Conservation (phyloP, 1,140 invertebrate species). For the Eupristina koningsbergeri region DNA sequence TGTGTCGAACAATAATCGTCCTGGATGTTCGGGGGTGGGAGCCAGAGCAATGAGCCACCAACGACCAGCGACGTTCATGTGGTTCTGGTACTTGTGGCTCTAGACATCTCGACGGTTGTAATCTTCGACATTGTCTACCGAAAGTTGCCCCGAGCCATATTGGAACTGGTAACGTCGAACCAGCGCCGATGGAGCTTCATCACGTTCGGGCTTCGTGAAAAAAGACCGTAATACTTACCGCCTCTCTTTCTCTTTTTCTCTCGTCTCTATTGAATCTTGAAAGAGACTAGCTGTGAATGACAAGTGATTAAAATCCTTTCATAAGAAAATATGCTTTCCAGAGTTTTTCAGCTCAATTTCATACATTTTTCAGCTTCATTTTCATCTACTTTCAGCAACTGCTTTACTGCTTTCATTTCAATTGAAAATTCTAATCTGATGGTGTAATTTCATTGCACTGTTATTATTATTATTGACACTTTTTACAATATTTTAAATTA, state of each 20-base stretch:
- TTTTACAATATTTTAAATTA: too few species aligned
- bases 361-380: background rate
- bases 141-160: conserved; percentile 66
- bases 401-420: background rate
- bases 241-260: too few species aligned
- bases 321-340: background rate
- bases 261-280: conserved; percentile 46
- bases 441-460: too few species aligned
- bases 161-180: conserved; percentile 63
- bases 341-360: background rate
- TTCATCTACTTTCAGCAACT: background rate
- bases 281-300: conserved; percentile 44
- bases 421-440: background rate
- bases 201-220: background rate
- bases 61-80: conserved; percentile 22
- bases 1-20: conserved; percentile 73
- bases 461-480: too few species aligned
- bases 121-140: conserved; percentile 71
- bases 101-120: conserved; percentile 57
- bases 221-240: conserved; percentile 2
- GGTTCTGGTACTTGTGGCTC: too few species aligned
- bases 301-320: conserved; percentile 49
- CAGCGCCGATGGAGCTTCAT: conserved; percentile 35
- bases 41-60: conserved; percentile 56
- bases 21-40: conserved; percentile 61